phyloP scores from a whole-genome alignment of 2,113 vertebrate species.

The Capreolus pygargus region DNA sequence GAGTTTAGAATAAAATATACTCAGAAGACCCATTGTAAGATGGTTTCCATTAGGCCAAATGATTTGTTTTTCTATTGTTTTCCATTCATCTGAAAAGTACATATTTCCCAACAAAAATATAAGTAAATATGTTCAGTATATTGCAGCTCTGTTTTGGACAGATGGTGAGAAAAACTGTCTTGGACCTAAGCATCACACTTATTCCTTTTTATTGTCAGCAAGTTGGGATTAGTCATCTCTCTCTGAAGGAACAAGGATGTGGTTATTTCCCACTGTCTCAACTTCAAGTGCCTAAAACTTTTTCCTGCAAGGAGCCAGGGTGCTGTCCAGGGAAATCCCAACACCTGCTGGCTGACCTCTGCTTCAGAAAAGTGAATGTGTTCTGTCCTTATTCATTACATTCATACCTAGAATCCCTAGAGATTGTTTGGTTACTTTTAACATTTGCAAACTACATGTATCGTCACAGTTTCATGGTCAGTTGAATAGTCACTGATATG shows the following conservation, averaged over 20 bases:
- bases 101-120: slow-evolving; percentile 16
- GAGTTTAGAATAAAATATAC: neutral
- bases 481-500: neutral
- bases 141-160: slow-evolving; percentile 32
- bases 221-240: neutral
- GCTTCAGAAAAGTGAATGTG: neutral
- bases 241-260: neutral
- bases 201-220: neutral
- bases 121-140: neutral
- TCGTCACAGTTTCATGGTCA: neutral
- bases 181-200: neutral
- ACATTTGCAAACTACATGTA: neutral
- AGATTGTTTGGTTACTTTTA: neutral
- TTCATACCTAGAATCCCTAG: neutral
- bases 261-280: neutral
- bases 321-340: neutral
- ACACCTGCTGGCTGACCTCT: accelerated
- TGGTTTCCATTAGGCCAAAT: neutral
- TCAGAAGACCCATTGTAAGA: neutral
- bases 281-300: neutral
- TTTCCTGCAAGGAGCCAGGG: neutral
- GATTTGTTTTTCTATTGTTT: neutral
- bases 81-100: neutral
- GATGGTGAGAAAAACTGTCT: slow-evolving; percentile 11
- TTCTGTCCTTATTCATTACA: neutral